Percentiles rank a stretch among this genome's conserved stretches.
These are phyloP conservation scores for Bucorvus abyssinicus DNA, from an alignment of 2,797 vertebrate species.

Conservation along the genomic window DNA sequence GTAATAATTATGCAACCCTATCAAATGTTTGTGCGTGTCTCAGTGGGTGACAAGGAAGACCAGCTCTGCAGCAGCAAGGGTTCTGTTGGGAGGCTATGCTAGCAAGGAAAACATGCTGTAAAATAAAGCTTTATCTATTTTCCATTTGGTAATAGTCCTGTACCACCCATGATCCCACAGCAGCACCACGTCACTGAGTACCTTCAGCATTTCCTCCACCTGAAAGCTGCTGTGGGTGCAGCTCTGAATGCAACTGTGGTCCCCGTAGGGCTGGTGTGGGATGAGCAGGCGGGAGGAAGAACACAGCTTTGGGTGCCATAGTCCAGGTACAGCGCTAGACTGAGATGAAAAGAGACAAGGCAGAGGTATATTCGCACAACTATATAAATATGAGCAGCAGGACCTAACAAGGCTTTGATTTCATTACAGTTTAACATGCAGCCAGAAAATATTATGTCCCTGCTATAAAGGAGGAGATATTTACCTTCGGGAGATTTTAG, in stretches of 20 bases:
- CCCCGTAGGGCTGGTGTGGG: background rate
- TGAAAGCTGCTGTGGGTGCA: background rate
- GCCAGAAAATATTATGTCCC: background rate
- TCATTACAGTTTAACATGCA: background rate
- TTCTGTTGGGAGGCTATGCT: background rate
- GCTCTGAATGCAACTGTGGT: background rate
- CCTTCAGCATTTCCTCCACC: background rate
- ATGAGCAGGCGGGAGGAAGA: background rate
- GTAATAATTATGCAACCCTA: background rate
- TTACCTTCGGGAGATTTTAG: constrained; percentile 22
- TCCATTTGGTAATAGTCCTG: background rate
- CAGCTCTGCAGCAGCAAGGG: background rate
- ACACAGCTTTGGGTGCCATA: background rate
- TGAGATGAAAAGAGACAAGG: background rate
- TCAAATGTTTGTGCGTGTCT: background rate
- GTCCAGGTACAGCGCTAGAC: background rate
- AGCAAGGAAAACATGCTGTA: background rate
- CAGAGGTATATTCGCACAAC: background rate
- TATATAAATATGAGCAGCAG: background rate
- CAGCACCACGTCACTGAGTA: background rate
- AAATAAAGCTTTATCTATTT: background rate
- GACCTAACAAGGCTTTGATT: background rate
- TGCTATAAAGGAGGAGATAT: background rate
- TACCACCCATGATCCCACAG: background rate
- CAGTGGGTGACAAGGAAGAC: background rate